Base-by-base conservation (phyloP, 2,888 invertebrate species). In the Sussaba pulchella region DNA sequence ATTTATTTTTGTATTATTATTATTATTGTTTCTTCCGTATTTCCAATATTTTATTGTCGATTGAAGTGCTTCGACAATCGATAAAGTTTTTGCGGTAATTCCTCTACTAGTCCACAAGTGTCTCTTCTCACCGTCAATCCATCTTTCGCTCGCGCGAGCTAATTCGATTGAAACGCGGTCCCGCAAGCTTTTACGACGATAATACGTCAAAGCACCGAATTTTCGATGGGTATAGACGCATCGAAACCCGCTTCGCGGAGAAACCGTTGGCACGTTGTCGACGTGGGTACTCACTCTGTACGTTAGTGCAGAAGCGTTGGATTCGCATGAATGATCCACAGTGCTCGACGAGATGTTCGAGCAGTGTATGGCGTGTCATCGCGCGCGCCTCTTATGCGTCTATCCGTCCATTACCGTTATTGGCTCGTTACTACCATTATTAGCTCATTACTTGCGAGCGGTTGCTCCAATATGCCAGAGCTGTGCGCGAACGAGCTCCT, bases 321-420 rank as follows among this genome's bases (percentile, higher is more conserved):
- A 73, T 47, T 31, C 39, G 63, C 61, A 74, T 61, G 73, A 74
- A 77, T 78, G 70, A 70, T 78, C 59, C 73, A 78, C 14, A 26
- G 26, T 71, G 54, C 50, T 57, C 39, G 39, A 21, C 36, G 64
- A 41, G 54, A 69, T 43, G 24, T 57, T n/a, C 54, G 41, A 54
- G 43, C 52, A 12, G 59, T 63, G 76, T 67, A 45, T 72, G 61
- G 47, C 76, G 67, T 67, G 70, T 61, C 66, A 75, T 75, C 71
- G 59, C 52, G 71, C 43, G 63, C 41, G 67, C 67, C 59, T 47
- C 31, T 43, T 50, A 21, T 43, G 41, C 61, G 54, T 67, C 75
- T 83, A 78, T 84, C 81, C 81, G 86, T 88, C 87, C 88, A 88
- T 89, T 88, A 87, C 83, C 85, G 75, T 88, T 87, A 89, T 88